Evolutionary conservation across 2,888 invertebrate species (phyloP), one percentile per base, ranked within the genome.

Genomic region (Unio delphinus): DNA sequence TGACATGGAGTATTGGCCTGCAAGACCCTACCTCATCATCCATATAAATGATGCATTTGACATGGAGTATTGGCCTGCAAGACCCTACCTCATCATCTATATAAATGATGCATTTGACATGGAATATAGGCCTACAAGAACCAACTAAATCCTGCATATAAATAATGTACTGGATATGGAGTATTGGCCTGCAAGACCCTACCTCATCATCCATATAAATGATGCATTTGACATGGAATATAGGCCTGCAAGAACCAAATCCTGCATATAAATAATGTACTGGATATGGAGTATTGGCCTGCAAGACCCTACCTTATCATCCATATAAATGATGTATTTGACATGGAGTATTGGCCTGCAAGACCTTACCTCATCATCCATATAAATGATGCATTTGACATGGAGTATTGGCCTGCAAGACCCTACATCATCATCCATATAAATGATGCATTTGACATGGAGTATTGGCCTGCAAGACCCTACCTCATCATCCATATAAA

Each of bases 41-140:
- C 15, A 45, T 45, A 11, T 45, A 45, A 45, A 28, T 15, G 34
- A 26, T 26, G 15, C 6, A 45, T 20, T 18, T 54, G 55, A 61
- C 34, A 61, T 17, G 20, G 11, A n/a, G 20, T 20, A 20, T 4
- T 15, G 15, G 45, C 11, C 45, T 45, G 8, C 11, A 11, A n/a
- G 18, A n/a, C 34, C 76, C 90, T 91, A 97, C 97, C 94, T 98
- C 98, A 83, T 94, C 92, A 91, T 96, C 96, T 73, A 98, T 23
- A 23, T 45, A 45, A 45, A 28, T 15, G 34, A 26, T 26, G 15
- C 6, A 45, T 20, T 18, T 54, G 55, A 61, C 34, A 61, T 17
- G 20, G 11, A n/a, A 20, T 20, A 20, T 4, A 3, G 15, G 45
- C 11, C 45, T 45, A 1, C 11, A 11, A n/a, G 18, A n/a, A 34